phyloP scores from a whole-genome alignment of 2,113 vertebrate genomes.

The Ageneiosus marmoratus region DNA sequence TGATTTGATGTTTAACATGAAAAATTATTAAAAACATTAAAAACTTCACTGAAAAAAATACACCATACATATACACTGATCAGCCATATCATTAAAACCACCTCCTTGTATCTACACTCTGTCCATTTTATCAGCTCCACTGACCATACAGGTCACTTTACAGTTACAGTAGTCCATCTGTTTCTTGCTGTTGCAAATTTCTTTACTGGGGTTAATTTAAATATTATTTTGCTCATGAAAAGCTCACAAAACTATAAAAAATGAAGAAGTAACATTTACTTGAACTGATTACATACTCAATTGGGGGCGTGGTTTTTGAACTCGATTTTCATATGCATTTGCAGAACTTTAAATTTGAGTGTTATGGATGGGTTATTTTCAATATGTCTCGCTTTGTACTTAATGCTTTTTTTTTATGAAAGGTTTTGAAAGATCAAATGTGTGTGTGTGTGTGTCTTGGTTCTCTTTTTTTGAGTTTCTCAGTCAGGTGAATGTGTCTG shows the following conservation, averaged over 20 bases:
- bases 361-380: not conserved
- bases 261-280: not conserved
- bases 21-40: not conserved
- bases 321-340: too few species aligned
- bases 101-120: too few species aligned
- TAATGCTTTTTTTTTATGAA: not conserved
- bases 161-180: too few species aligned
- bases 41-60: not conserved
- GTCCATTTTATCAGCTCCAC: too few species aligned
- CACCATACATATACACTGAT: too few species aligned
- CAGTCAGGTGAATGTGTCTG: not conserved
- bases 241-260: not conserved
- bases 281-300: not conserved
- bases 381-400: not conserved
- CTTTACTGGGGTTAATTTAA: too few species aligned
- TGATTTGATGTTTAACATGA: not conserved
- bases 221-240: not conserved
- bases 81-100: too few species aligned
- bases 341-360: not conserved
- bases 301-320: not conserved
- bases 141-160: too few species aligned
- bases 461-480: not conserved
- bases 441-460: too few species aligned
- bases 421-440: not conserved
- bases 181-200: too few species aligned